Percentiles rank a stretch among this genome's conserved stretches.
These are phyloP conservation scores for Etia nguti DNA, from an alignment of 2,113 vertebrate species.

Conservation along the genomic window DNA sequence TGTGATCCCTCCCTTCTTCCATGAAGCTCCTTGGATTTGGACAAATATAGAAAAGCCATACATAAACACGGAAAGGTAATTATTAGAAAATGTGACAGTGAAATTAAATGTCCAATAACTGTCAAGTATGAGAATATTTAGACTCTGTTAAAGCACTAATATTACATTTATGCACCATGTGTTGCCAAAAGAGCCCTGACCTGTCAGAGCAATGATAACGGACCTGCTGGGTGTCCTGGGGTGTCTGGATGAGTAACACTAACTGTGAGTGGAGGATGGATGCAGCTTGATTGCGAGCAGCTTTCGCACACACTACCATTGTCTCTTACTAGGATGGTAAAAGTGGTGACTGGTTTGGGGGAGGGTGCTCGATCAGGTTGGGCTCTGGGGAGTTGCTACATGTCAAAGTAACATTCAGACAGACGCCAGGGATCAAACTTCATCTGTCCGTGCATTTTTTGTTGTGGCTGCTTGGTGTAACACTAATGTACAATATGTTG, in stretches of 20 bases:
- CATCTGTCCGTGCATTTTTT: not conserved
- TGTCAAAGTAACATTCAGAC: not conserved
- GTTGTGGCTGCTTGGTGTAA: not conserved
- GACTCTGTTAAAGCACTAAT: not conserved
- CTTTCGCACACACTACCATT: not conserved
- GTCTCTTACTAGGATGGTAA: not conserved
- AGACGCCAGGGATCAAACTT: not conserved
- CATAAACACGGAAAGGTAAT: not conserved
- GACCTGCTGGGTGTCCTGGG: not conserved
- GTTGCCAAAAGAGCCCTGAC: not conserved
- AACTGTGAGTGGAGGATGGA: not conserved
- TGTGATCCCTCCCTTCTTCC: constrained; percentile 61
- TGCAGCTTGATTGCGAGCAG: not conserved
- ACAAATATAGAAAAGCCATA: constrained; percentile 47
- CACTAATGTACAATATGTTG: not conserved
- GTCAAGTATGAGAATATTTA: not conserved
- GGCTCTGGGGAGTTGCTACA: not conserved
- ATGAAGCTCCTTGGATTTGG: constrained; percentile 47
- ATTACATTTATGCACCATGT: not conserved
- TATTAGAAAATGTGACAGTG: not conserved
- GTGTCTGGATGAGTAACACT: not conserved
- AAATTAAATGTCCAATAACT: not conserved
- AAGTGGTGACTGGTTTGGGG: not conserved
- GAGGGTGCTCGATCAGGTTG: not conserved
- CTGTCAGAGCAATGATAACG: not conserved